Base-by-base conservation (phyloP, 2,113 vertebrate species). In the Protobothrops flavoviridis region DNA sequence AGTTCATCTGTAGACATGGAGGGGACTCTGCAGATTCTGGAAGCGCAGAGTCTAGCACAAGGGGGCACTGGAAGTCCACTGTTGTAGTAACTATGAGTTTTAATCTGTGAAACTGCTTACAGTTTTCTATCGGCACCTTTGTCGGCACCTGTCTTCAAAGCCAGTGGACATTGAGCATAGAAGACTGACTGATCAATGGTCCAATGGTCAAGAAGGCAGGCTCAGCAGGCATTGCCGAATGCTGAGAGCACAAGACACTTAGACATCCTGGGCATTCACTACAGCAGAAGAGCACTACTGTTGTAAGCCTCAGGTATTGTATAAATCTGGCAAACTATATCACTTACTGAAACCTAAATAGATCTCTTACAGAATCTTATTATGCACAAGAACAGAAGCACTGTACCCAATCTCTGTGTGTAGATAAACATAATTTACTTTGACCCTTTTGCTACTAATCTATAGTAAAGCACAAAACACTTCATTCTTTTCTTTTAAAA, bases 281-380 rank as follows among this genome's bases (percentile, higher is more conserved):
- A 33, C 29, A 69, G 64, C 29, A 69, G 64, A 3, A 15, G 64
- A 33, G 64, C 64, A 69, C n/a, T 69, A 69, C 12, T 91, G 87
- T 59, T 69, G 57, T 94, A 92, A 95, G 91, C 21, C 13, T 9
- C 74, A 53, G 5, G 21, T 74, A 53, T 52, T 81, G 11, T 55
- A 88, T 55, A 91, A 81, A 81, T 43, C 33, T 29, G 21, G 53
- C 15, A 57, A 81, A 45, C 56, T 5, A 81, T 23, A 81, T 93
- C 91, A 92, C 96, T 97, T 95, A 94, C 15, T 95, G 96, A 90
- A 87, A 94, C 56, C 56, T 91, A 96, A 95, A 93, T 93, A 95
- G 94, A 89, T 55, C 92, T 95, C 88, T 93, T 95, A 94, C 93
- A 95, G 95, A 96, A 96, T 93, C 92, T 96, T 97, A 97, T 93